These are phyloP conservation scores for Sardina pilchardus DNA, from an alignment of 2,113 vertebrate species.

Conservation along the genomic window DNA sequence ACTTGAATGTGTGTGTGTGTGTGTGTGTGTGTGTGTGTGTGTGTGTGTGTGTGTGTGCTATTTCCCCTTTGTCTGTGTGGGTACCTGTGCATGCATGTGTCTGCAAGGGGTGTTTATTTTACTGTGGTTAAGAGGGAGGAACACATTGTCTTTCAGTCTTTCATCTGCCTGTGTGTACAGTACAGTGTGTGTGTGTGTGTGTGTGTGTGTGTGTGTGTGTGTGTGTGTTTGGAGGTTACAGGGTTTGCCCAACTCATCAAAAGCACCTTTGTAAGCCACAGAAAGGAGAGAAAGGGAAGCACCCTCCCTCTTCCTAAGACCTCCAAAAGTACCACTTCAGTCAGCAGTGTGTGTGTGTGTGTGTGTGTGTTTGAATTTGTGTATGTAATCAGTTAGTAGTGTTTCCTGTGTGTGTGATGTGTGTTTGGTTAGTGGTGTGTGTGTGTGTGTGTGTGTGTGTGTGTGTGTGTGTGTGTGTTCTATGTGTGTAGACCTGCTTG, in stretches of 20 bases:
- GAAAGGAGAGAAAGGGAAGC: conserved; percentile 50
- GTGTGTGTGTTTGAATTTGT: conserved; percentile 34
- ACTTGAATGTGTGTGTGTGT: conserved; percentile 1
- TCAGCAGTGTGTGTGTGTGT: conserved; percentile 34
- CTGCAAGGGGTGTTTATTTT: neutral
- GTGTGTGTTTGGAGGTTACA: conserved; percentile 19
- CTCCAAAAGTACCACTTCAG: conserved; percentile 24
- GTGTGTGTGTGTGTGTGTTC: conserved; percentile 26
- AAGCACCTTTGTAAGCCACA: conserved; percentile 54
- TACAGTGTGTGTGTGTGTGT: conserved; percentile 26
- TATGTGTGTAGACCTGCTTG: conserved; percentile 27
- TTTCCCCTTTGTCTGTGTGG: neutral
- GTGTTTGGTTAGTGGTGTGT: conserved; percentile 11
- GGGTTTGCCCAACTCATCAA: conserved; percentile 49
- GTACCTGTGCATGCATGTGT: neutral
- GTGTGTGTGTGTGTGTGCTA: neutral
- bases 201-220: conserved; percentile 22
- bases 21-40: neutral
- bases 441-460: conserved; percentile 26
- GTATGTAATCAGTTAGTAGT: neutral
- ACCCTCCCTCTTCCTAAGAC: neutral
- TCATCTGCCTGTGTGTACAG: conserved; percentile 22
- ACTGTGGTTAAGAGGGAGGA: neutral
- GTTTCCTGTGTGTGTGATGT: conserved; percentile 14
- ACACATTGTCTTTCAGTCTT: conserved; percentile 2